Base-by-base conservation (phyloP, 2,888 invertebrate genomes). In the Lypha dubia region DNA sequence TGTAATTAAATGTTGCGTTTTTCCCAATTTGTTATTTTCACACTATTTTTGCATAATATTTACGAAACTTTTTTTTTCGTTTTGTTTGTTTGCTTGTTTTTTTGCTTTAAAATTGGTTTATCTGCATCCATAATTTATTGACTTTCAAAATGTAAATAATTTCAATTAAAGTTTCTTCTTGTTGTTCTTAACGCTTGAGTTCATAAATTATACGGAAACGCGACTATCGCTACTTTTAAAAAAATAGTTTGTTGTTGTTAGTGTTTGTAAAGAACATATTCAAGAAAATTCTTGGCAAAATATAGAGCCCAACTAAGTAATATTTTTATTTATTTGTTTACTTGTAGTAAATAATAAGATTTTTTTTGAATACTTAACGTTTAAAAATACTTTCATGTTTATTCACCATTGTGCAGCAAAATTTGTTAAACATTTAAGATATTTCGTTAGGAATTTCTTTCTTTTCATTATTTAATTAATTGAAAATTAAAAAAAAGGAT, bases 81-180 rank as follows among this genome's bases (percentile, higher is more conserved):
- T 20, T n/a, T 74, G 28, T 53, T 13, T 41, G n/a, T 71, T 20
- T 60, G 28, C 5, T 28, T 28, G 28, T 28, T 28, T 28, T n/a
- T 63, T 62, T 63, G 62, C 51, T 63, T 58, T 1, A 58, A 56
- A 70, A 28, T 44, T 70, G 51, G 53, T 32, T 24, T 56, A 70
- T 51, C 58, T 60, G 41, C 58, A 51, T 7, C 28, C n/a, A 62
- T 80, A 68, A 74, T 67, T 73, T 74, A 80, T 74, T 60, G 67
- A 60, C 67, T 80, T 80, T 67, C 51, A 74, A 80, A 74, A 68
- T 44, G 9, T 80, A 79, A 73, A 79, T 65, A 71, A 73, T 49
- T 73, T 46, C 56, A 71, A 56, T 71, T 79, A 53, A 67, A 79
- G 24, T 65, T 71, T 38, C 35, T 67, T 58, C 46, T 63, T 44